These are phyloP conservation scores for Eupithecia exiguata DNA, from an alignment of 2,888 invertebrate species.

Conservation along the genomic window DNA sequence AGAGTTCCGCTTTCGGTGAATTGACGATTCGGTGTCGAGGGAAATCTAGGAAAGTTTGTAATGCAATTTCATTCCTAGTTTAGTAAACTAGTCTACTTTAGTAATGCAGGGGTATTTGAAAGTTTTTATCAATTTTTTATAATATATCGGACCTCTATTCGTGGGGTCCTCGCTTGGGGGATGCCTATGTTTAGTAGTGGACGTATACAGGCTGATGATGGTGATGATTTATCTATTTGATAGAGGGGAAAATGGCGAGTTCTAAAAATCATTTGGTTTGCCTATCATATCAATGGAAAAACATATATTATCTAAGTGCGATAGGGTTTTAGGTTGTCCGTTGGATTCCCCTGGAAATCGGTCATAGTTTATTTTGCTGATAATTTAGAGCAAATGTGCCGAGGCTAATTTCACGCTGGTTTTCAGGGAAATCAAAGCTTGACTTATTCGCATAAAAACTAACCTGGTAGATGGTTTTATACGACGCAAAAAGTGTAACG, in stretches of 20 bases:
- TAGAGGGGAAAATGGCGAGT: neutral
- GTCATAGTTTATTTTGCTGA: neutral
- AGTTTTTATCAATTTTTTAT: neutral
- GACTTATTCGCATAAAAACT: neutral
- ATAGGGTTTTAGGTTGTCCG: neutral
- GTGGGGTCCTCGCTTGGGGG: too few species aligned
- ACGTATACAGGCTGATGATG: too few species aligned
- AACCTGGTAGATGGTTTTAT: neutral
- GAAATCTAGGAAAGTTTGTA: slow-evolving; percentile 39
- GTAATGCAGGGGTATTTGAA: slow-evolving; percentile 3
- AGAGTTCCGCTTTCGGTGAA: slow-evolving; percentile 47
- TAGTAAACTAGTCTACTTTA: slow-evolving; percentile 3
- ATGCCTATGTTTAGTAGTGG: too few species aligned
- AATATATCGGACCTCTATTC: neutral
- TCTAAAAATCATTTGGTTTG: neutral
- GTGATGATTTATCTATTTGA: neutral
- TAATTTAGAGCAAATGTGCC: neutral
- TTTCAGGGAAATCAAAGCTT: neutral
- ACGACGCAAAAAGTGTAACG: neutral
- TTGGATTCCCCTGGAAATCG: neutral
- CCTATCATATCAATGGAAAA: too few species aligned
- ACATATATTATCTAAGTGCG: too few species aligned
- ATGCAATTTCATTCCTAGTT: slow-evolving; percentile 29
- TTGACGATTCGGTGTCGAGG: slow-evolving; percentile 37
- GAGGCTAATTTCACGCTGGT: neutral